Base-by-base conservation (phyloP, 2,888 invertebrate species). In the Acanthosepion pharaonis region DNA sequence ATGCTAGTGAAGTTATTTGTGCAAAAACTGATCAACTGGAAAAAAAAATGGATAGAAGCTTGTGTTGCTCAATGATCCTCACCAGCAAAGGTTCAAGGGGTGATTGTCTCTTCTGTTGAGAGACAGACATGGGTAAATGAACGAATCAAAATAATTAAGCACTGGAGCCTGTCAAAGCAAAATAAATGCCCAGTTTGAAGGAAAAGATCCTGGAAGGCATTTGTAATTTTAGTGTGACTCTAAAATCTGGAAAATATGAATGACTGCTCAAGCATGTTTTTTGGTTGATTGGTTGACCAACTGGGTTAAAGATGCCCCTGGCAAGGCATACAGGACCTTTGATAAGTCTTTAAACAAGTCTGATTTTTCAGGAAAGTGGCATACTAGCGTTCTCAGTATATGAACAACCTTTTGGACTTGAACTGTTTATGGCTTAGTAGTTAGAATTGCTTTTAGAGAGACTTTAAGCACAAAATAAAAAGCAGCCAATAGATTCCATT, bases 61-160 rank as follows among this genome's bases (percentile, higher is more conserved):
- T 78, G 78, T 78, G 78, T 78, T 78, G 78, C 78, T 78, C 78
- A 78, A 11, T 78, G 78, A 78, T n/a, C 78, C 78, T 78, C n/a
- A 78, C n/a, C 15, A n/a, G n/a, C n/a, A 78, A 78, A 78, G 78
- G 78, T 78, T 78, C 78, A 78, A n/a, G 11, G n/a, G 78, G 11
- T 33, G 78, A 33, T 78, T 78, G 78, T 78, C 78, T 78, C 33
- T 78, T 78, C 78, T 78, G n/a, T 78, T 33, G n/a, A 78, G 33
- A 78, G 78, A 78, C 33, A 33, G 78, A 78, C 78, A 78, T 33
- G 78, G n/a, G 15, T 33, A 78, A 78, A 78, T 18, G n/a, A n/a
- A 78, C n/a, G 78, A 78, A 33, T 78, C 78, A n/a, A 78, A 78
- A 78, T 78, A 78, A n/a, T 78, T 78, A 78, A 78, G 78, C 78